Evolutionary conservation across 2,113 vertebrate species (phyloP), one percentile per base, ranked within the genome.

Genomic region (Struthidea cinerea): DNA sequence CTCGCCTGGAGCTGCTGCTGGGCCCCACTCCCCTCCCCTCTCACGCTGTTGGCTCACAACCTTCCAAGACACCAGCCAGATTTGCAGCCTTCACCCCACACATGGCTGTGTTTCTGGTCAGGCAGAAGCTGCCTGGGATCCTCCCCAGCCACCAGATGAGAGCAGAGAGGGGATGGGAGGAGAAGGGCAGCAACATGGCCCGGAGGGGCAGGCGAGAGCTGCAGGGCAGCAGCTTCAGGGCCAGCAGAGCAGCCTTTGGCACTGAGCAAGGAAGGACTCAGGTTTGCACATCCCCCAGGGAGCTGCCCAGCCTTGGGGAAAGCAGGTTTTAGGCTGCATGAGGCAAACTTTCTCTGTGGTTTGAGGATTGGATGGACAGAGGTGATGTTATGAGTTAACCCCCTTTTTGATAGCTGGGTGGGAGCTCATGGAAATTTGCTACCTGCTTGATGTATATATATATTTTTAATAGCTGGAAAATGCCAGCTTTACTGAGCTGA

Each of bases 171-270:
- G 61, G 4, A 7, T 63, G n/a, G 56, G 42, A 37, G 28, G 63
- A 27, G 44, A 63, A 83, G 22, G 23, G 49, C 60, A 64, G 56
- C 64, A 49, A 57, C 55, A n/a, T 4, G 53, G n/a, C 64, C 46
- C 7, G 3, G n/a, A 47, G 9, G 13, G 32, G 4, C 41, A 32
- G 50, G 26, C 0, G 1, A 23, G 13, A 20, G 44, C 49, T 59
- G 73, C 41, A 15, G 47, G 44, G 56, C 57, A 63, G 55, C 1
- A 10, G 27, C 46, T 56, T 50, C 50, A 56, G 84, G 35, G 35
- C 65, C 2, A 5, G 33, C 63, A 42, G 11, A 42, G 50, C 0
- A 0, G 56, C 55, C 24, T 74, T 65, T 30, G 70, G 7, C 87
- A 37, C 57, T 1, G 9, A 23, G 49, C 24, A 5, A 19, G 49